A percentile compares a stretch with the other conserved stretches of the same genome.
Conservation (phyloP, 2,797 vertebrate species). For the Epinephelus coioides region DNA sequence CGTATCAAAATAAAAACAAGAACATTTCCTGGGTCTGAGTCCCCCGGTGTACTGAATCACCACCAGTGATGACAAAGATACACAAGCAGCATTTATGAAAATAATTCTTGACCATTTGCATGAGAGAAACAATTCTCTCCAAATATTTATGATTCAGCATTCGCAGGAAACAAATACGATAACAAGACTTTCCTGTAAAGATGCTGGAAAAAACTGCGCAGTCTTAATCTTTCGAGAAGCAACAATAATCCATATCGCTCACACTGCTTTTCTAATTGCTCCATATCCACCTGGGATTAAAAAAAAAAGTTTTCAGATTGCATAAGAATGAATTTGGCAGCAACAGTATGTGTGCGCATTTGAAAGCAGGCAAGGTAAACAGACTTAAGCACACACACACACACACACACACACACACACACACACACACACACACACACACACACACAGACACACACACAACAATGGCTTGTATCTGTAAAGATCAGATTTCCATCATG, state of each 20-base stretch:
- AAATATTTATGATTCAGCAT: background rate
- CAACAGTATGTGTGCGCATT: constrained; percentile 58
- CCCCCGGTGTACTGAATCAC: constrained; percentile 12
- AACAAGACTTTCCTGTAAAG: constrained; percentile 4
- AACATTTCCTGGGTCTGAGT: constrained; percentile 45
- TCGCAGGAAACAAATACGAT: background rate
- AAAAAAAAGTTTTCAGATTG: constrained; percentile 17
- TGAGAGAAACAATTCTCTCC: too few species aligned
- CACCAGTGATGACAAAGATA: constrained; percentile 14
- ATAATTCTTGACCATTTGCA: background rate
- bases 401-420: constrained; percentile 59
- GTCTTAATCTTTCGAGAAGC: background rate
- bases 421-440: constrained; percentile 49
- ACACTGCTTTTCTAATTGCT: constrained; percentile 4
- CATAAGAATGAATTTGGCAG: constrained; percentile 53
- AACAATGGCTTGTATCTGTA: constrained; percentile 83
- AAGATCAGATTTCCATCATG: constrained; percentile 87
- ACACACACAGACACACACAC: constrained; percentile 54
- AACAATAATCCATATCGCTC: constrained; percentile 17
- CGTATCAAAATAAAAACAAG: constrained; percentile 71
- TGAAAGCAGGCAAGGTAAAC: constrained; percentile 73
- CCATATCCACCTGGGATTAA: background rate
- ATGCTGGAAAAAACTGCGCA: constrained; percentile 1
- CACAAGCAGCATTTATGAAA: background rate
- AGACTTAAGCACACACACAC: constrained; percentile 53